Evolutionary conservation across 2,113 vertebrate genomes (phyloP).

Genomic region (Mustela nigripes): DNA sequence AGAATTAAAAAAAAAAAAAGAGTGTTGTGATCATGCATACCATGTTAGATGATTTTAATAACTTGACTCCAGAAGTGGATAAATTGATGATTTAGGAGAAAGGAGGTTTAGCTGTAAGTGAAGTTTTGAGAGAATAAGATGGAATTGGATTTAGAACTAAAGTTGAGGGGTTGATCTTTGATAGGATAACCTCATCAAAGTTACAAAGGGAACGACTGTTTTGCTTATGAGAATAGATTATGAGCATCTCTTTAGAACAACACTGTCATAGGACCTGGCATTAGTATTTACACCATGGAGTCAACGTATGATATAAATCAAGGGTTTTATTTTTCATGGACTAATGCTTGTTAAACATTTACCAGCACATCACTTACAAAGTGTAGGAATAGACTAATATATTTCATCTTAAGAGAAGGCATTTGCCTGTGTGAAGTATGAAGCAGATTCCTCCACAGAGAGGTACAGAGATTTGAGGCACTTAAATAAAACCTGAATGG

Average conservation of each 20-base stretch:
- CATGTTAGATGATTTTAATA: background rate
- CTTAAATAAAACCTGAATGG: background rate
- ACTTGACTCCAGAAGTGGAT: background rate
- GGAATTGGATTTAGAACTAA: background rate
- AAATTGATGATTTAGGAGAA: background rate
- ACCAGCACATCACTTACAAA: background rate
- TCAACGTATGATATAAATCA: background rate
- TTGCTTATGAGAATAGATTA: background rate
- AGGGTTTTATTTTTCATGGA: background rate
- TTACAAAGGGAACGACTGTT: background rate
- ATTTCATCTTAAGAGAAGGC: background rate
- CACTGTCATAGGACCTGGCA: background rate
- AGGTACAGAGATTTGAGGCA: background rate
- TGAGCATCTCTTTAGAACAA: background rate
- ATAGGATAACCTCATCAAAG: background rate
- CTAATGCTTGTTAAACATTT: background rate
- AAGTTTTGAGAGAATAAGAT: constrained; percentile 3
- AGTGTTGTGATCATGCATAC: background rate
- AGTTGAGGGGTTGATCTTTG: background rate
- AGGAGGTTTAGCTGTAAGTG: background rate
- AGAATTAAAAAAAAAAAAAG: background rate
- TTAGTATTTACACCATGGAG: background rate
- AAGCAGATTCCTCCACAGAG: background rate
- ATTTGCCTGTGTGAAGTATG: background rate
- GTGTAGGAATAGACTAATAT: background rate